Base-by-base conservation (phyloP, 2,797 vertebrate genomes). In the Paratrypauchen microcephalus region DNA sequence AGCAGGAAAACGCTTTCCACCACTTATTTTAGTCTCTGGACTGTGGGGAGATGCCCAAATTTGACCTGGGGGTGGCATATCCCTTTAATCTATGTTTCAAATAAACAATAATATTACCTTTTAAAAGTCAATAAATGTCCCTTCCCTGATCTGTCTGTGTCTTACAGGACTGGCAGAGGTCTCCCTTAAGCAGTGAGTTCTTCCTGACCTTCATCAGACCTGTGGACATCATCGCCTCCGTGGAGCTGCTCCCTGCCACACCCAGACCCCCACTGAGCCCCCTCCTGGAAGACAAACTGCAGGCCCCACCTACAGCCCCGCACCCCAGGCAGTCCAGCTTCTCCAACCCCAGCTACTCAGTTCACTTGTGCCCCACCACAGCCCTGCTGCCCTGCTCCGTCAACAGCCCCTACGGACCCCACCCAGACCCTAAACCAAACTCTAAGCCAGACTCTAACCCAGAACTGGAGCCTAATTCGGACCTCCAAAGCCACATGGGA, bases 341-440 rank as follows among this genome's bases (percentile, higher is more conserved):
- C 75, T 87, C 81, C 65, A 92, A 92, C 70, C 86, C 86, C 32
- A 88, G 55, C 28, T 91, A 91, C 77, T 83, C 91, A n/a, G n/a
- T n/a, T 26, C 60, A 86, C 2, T 8, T 82, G 19, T 78, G 70
- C 41, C 24, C 71, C 67, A 70, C 69, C 70, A 75, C 72, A 23
- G 75, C 76, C 59, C 83, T 89, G 66, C 63, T 80, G 23, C 73
- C 86, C 19, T 89, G 89, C 18, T 65, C 50, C 0, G 1, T 21
- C 0, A 81, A 92, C 15, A 69, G 77, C 5, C 88, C 89, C 1
- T 90, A 87, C 1, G 82, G 86, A 26, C 24, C 21, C 15, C 24
- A 18, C 15, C 24, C 55, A 15, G 1, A 16, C 1, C 4, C 55
- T 13, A 28, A 57, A 24, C 52, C 54, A 2, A 4, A 9, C 30